phyloP scores from a whole-genome alignment of 2,888 invertebrate species.

The Leucoptera coffeella region DNA sequence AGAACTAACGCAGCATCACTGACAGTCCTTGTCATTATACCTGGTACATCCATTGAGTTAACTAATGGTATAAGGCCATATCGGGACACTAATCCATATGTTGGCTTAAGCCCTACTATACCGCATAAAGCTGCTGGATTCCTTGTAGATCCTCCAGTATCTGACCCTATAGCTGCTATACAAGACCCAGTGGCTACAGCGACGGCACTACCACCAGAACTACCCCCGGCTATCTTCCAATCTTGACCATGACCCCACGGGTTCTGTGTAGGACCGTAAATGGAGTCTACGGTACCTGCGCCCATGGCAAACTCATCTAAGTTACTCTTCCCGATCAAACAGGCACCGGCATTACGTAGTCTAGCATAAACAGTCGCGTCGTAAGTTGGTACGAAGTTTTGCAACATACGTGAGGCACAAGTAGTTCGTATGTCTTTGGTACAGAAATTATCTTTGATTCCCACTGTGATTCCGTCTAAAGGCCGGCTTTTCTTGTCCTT shows the following conservation, averaged over 20 bases:
- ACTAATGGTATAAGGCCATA: constrained; percentile 93
- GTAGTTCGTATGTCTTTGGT: constrained; percentile 71
- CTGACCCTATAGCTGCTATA: constrained; percentile 88
- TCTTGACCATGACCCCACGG: constrained; percentile 64
- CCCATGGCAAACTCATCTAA: constrained; percentile 99
- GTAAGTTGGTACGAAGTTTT: constrained; percentile 81
- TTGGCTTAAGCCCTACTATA: constrained; percentile 91
- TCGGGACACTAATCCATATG: constrained; percentile 90
- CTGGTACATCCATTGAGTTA: constrained; percentile 97
- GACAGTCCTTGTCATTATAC: constrained; percentile 77
- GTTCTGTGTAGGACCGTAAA: constrained; percentile 86
- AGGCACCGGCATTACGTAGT: constrained; percentile 66
- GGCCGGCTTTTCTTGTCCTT: constrained; percentile 31
- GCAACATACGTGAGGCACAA: constrained; percentile 69
- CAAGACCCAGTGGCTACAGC: constrained; percentile 84
- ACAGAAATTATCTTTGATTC: constrained; percentile 93
- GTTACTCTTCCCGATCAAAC: constrained; percentile 92
- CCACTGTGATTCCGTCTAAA: constrained; percentile 79
- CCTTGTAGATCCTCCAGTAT: constrained; percentile 95
- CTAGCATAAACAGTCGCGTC: constrained; percentile 85
- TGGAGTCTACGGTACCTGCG: constrained; percentile 80
- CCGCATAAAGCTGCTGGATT: constrained; percentile 97
- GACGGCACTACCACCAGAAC: constrained; percentile 95
- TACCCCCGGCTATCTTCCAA: constrained; percentile 88
- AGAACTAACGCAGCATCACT: constrained; percentile 72